These are phyloP conservation scores for Amiota mariae DNA, from an alignment of 2,888 invertebrate genomes.

Conservation along the genomic window DNA sequence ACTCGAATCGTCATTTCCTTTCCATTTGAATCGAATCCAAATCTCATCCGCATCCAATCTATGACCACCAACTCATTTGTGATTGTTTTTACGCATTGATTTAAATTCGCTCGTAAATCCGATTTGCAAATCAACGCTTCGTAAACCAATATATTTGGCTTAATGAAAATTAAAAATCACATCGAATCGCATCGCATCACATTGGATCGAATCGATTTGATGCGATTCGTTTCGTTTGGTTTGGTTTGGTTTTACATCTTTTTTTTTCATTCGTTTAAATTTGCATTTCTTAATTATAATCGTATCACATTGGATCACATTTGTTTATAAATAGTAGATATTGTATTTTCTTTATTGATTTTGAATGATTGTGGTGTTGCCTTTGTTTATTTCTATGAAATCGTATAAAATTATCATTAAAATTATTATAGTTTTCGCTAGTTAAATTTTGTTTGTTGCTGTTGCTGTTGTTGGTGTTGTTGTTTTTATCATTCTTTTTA, in stretches of 20 bases:
- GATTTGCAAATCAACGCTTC: slow-evolving; percentile 4
- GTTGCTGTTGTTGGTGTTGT: slow-evolving; percentile 24
- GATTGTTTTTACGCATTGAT: too few relatives aligned
- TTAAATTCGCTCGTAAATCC: slow-evolving; percentile 18
- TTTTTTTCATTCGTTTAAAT: background rate
- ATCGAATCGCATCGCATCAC: background rate
- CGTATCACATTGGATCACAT: slow-evolving; percentile 1
- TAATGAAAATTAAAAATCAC: slow-evolving; percentile 13
- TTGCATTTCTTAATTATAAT: slow-evolving; percentile 25
- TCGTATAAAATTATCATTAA: slow-evolving; percentile 34
- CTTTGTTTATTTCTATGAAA: slow-evolving; percentile 30
- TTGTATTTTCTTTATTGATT: slow-evolving; percentile 22
- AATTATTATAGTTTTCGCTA: slow-evolving; percentile 21
- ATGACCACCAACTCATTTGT: too few relatives aligned
- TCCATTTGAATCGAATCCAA: too few relatives aligned
- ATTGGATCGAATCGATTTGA: background rate
- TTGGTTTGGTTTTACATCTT: background rate
- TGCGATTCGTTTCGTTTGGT: background rate
- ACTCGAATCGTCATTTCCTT: background rate
- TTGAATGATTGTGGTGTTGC: slow-evolving; percentile 21
- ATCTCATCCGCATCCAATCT: too few relatives aligned
- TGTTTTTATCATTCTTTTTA: background rate
- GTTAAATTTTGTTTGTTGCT: background rate
- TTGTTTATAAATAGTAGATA: slow-evolving; percentile 2
- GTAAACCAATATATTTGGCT: slow-evolving; percentile 17